Percentiles rank a stretch among this genome's conserved stretches.
Conservation (phyloP, 37 sponge, comb jelly and placozoan species). For the Oscarella lobularis region DNA sequence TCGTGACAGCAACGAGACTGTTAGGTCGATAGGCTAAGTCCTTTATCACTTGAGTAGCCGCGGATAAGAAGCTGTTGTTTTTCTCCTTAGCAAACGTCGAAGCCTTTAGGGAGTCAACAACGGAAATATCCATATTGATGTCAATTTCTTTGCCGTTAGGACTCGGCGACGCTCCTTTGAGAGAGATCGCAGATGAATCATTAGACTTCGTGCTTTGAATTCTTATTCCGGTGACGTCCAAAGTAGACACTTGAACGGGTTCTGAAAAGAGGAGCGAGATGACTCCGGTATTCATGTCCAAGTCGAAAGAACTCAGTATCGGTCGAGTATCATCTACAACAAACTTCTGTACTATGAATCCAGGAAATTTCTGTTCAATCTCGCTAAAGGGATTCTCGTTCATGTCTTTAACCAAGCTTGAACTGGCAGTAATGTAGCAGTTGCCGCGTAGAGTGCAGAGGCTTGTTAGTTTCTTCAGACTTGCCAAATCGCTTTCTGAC, state of each 20-base stretch:
- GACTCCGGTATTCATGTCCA: conserved; percentile 59
- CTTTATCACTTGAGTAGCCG: conserved; percentile 17
- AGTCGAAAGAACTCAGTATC: conserved; percentile 27
- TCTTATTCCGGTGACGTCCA: neutral
- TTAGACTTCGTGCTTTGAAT: neutral
- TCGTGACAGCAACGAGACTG: conserved; percentile 3
- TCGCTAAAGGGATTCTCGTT: neutral
- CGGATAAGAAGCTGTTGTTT: conserved; percentile 41
- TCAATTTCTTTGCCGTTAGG: neutral
- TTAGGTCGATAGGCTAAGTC: conserved; percentile 60
- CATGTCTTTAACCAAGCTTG: neutral
- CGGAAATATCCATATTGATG: neutral
- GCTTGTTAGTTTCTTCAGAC: neutral
- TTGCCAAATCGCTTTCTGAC: neutral
- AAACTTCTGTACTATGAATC: conserved; percentile 30
- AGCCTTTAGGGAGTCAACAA: neutral
- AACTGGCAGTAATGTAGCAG: neutral
- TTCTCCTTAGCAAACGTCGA: conserved; percentile 10
- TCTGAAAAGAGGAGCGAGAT: conserved; percentile 66
- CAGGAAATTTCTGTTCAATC: neutral
- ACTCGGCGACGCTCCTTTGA: neutral
- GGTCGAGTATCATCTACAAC: conserved; percentile 45
- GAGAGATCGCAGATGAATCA: neutral
- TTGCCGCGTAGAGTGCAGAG: neutral
- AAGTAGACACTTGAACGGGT: neutral